These are phyloP conservation scores for Progne subis DNA, from an alignment of 2,113 vertebrate genomes.

Conservation along the genomic window DNA sequence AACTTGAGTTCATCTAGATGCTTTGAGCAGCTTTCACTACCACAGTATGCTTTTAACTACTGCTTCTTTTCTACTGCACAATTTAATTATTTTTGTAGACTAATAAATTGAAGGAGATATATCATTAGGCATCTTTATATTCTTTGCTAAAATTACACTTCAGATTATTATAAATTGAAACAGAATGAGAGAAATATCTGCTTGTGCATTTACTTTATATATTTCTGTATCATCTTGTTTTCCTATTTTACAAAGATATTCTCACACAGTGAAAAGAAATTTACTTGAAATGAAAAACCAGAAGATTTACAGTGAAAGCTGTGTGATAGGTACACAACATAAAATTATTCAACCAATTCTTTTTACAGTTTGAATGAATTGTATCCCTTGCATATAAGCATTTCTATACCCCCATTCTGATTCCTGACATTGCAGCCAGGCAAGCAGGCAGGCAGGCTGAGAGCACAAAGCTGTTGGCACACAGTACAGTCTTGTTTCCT, in stretches of 20 bases:
- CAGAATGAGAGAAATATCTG: neutral
- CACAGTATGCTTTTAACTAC: neutral
- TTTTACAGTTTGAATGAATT: neutral
- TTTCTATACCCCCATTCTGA: neutral
- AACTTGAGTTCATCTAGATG: neutral
- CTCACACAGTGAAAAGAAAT: neutral
- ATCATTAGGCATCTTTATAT: neutral
- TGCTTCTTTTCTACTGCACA: neutral
- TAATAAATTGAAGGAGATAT: neutral
- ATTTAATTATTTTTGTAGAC: conserved; percentile 1
- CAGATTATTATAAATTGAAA: neutral
- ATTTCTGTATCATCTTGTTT: neutral
- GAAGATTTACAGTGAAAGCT: neutral
- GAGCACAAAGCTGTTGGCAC: neutral
- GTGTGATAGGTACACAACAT: neutral
- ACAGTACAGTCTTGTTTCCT: neutral
- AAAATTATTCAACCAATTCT: neutral
- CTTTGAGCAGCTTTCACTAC: neutral
- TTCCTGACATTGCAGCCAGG: neutral
- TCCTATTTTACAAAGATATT: neutral
- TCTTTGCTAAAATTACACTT: neutral
- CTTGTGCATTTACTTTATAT: neutral
- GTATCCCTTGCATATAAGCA: neutral
- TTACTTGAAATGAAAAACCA: neutral
- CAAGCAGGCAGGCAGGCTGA: neutral